These are phyloP conservation scores for Chlamydotis undulata DNA, from an alignment of 2,113 vertebrate genomes.

Conservation along the genomic window DNA sequence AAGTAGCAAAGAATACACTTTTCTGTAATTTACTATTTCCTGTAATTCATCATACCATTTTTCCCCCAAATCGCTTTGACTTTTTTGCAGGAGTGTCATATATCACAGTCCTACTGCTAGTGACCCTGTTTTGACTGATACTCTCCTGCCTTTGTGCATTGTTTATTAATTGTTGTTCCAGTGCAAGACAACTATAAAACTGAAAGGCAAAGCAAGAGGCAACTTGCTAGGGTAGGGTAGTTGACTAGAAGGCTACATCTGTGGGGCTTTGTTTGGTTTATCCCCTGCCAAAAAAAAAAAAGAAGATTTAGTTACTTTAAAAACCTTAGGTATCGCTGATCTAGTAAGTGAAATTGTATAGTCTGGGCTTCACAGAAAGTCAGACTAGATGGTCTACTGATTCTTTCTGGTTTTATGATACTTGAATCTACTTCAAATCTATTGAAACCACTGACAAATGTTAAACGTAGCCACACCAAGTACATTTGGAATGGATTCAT, in stretches of 20 bases:
- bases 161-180: neutral
- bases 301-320: neutral
- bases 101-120: constrained; percentile 67
- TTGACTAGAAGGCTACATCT: neutral
- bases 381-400: neutral
- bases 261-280: neutral
- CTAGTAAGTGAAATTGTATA: neutral
- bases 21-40: constrained; percentile 75
- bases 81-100: constrained; percentile 70
- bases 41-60: constrained; percentile 80
- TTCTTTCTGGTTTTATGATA: neutral
- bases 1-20: constrained; percentile 70
- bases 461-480: neutral
- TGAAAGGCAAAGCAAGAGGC: neutral
- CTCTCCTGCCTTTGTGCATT: constrained; percentile 1
- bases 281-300: neutral
- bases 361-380: neutral
- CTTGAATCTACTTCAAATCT: neutral
- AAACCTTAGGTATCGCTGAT: neutral
- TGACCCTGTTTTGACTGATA: constrained; percentile 22
- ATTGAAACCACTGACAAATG: neutral
- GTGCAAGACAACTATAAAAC: neutral
- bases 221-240: neutral
- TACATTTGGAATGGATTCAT: neutral
- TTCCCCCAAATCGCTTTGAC: constrained; percentile 62